Base-by-base conservation (phyloP, 2,888 invertebrate species). In the Slavum lentiscoides region DNA sequence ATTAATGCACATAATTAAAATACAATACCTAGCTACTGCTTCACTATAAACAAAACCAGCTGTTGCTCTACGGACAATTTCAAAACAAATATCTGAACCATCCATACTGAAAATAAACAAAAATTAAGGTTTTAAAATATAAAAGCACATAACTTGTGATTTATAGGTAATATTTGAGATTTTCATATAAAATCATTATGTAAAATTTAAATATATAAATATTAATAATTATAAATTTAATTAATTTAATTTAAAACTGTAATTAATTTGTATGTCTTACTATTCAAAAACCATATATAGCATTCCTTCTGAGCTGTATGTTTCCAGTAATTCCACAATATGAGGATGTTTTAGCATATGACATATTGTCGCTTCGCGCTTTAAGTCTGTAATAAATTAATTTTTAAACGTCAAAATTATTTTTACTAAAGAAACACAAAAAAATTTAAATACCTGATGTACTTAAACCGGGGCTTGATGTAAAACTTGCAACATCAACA, bases 201-300 rank as follows among this genome's bases (percentile, higher is more conserved):
- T 21, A 43, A 15, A 67, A 37, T 49, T 21, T n/a, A 8, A 30
- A 49, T 49, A 49, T 9, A 43, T 30, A 30, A 30, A 1, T 2
- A 30, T 2, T 4, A 30, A 30, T 30, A 30, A 39, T 39, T 43
- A 43, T 43, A 9, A 9, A 9, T 43, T 43, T 9, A 43, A 43
- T 43, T 49, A 13, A 49, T 49, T 49, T 13, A 49, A 1, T 49
- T 49, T 1, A 49, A 49, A 49, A 49, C 49, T 13, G 9, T 49
- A 13, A 49, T 49, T 11, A 49, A 15, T 49, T n/a, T 13, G 3
- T 49, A 23, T 70, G n/a, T 94, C 97, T 95, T 90, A 98, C 97
- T 94, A 97, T 91, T 98, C 98, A 88, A 98, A 98, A 84, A 98
- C 97, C 98, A 98, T 98, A 88, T 98, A 98, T 37, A 98, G 91